Percentiles rank a stretch among this genome's conserved stretches.
Conservation (phyloP, 2,113 vertebrate species). For the Carassius carassius region DNA sequence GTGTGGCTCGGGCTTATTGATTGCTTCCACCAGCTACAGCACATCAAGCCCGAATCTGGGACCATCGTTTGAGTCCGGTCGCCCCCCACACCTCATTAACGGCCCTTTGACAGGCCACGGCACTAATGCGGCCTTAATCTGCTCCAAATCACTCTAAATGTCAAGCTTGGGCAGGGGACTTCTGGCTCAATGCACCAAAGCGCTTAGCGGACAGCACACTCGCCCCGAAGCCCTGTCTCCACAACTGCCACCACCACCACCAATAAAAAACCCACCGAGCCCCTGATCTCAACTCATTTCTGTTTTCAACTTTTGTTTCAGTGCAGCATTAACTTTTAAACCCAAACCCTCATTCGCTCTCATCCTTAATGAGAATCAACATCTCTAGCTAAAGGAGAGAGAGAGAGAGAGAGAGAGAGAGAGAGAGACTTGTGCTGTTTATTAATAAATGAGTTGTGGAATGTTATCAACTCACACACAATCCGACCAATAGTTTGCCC, state of each 20-base stretch:
- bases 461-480: constrained; percentile 99
- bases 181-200: constrained; percentile 87
- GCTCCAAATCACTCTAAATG: constrained; percentile 96
- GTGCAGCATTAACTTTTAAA: constrained; percentile 70
- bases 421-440: constrained; percentile 92
- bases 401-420: constrained; percentile 92
- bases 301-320: constrained; percentile 94
- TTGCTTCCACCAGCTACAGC: constrained; percentile 5
- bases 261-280: background rate
- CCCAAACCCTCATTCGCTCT: constrained; percentile 55
- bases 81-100: constrained; percentile 75
- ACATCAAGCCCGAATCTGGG: constrained; percentile 6
- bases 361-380: constrained; percentile 94
- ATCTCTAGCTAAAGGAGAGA: constrained; percentile 92
- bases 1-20: constrained; percentile 8
- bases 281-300: constrained; percentile 65
- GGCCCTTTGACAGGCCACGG: constrained; percentile 72
- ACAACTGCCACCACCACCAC: too few relatives aligned
- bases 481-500: constrained; percentile 99
- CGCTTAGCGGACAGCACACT: constrained; percentile 80
- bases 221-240: constrained; percentile 54
- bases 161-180: constrained; percentile 91
- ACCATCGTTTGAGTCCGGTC: background rate
- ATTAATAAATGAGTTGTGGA: constrained; percentile 99
- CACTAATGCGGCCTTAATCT: constrained; percentile 93